Base-by-base conservation (phyloP, 2,113 vertebrate genomes). In the Perca schrenkii region DNA sequence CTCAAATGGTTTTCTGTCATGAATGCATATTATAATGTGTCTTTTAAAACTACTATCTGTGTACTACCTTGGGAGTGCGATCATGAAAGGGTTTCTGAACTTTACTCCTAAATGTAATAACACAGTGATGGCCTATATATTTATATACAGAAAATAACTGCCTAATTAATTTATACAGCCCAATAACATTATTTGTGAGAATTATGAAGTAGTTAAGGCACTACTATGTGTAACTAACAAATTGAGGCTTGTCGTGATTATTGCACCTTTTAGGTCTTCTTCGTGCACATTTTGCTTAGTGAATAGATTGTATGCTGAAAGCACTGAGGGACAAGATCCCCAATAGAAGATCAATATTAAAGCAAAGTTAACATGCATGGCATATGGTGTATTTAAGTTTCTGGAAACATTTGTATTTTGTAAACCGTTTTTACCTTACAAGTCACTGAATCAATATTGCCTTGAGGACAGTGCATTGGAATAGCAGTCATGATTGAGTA, bases 171-270 rank as follows among this genome's bases (percentile, higher is more conserved):
- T 82, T 80, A 57, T 70, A 63, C 25, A 56, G 36, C 49, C 54
- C 57, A 84, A 22, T 89, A 72, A 88, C 74, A 43, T 47, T 85
- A 50, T 86, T 80, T 77, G 56, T 62, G 57, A 58, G 19, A 60
- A 82, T 70, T 60, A 71, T 74, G 1, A 86, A 85, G 65, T 89
- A 74, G 53, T 67, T 54, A 47, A 60, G 34, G 82, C 60, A 85
- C 34, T 82, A 84, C 70, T 85, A 73, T 85, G 34, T 79, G 36
- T 82, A 78, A 90, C 82, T 91, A 86, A 91, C 78, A 81, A 87
- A 68, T 81, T 14, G 5, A 85, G 2, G 73, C 79, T 83, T 80
- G 56, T 75, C 6, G 34, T 86, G 56, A 88, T 89, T 76, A 61
- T 74, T 69, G 82, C 89, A 87, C 72, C 47, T 80, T 80, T 88